phyloP scores from a whole-genome alignment of 2,797 vertebrate species.

The Coreius guichenoti region DNA sequence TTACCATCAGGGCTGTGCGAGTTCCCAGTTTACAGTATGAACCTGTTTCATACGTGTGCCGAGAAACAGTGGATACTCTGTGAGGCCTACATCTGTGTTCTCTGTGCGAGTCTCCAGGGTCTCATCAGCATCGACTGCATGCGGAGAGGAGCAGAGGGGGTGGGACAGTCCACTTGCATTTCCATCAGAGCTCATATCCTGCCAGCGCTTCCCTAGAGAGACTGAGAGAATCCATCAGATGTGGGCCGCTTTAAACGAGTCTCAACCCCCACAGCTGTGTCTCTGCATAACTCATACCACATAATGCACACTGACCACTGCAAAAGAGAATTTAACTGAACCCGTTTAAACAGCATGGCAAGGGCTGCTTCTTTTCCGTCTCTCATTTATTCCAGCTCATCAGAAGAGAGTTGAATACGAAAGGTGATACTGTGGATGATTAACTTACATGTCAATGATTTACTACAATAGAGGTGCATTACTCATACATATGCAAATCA shows the following conservation, averaged over 20 bases:
- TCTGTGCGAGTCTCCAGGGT: constrained; percentile 15
- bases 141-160: neutral
- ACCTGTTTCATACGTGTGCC: neutral
- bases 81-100: neutral
- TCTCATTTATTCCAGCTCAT: neutral
- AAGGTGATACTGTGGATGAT: constrained; percentile 20
- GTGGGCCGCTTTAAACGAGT: constrained; percentile 32
- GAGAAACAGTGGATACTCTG: neutral
- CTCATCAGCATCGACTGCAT: neutral
- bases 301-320: constrained; percentile 8
- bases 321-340: neutral
- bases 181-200: constrained; percentile 49
- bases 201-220: constrained; percentile 37
- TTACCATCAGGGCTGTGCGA: neutral
- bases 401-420: constrained; percentile 14
- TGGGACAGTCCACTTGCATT: constrained; percentile 27
- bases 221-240: constrained; percentile 21
- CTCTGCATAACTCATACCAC: constrained; percentile 24
- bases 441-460: constrained; percentile 38
- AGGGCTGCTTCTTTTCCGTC: neutral
- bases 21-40: neutral
- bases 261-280: constrained; percentile 24
- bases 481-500: constrained; percentile 38
- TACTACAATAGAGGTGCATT: constrained; percentile 12
- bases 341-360: neutral